Evolutionary conservation across 2,113 vertebrate species (phyloP).

Genomic region (Nesospiza acunhae): DNA sequence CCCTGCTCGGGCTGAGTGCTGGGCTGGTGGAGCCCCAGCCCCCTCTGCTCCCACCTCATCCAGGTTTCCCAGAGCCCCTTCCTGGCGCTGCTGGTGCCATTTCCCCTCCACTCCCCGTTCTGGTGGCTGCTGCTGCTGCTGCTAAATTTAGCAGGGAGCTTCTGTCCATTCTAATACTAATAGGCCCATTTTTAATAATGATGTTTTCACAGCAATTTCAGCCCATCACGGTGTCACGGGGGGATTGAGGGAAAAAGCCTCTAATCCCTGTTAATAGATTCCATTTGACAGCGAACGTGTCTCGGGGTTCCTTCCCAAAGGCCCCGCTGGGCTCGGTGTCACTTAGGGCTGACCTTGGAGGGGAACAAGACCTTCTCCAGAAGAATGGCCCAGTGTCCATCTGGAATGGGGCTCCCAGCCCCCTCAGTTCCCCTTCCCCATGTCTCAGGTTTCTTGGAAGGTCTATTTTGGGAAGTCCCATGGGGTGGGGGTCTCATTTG

Average conservation of each 20-base stretch:
- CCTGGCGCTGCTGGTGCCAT: rapidly evolving
- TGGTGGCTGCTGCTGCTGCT: background rate
- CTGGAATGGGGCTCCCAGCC: background rate
- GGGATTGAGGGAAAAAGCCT: slow-evolving; percentile 61
- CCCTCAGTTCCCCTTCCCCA: background rate
- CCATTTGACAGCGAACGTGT: slow-evolving; percentile 72
- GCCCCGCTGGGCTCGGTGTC: slow-evolving; percentile 5
- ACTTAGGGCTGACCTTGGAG: slow-evolving; percentile 39
- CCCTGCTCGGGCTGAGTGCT: background rate
- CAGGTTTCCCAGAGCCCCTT: background rate
- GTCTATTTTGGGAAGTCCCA: background rate
- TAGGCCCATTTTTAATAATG: slow-evolving; percentile 74
- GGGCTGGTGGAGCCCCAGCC: background rate
- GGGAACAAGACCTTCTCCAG: slow-evolving; percentile 14
- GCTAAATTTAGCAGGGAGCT: slow-evolving; percentile 61
- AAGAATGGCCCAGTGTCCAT: slow-evolving; percentile 65
- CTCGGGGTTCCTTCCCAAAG: slow-evolving; percentile 48
- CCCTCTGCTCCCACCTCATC: background rate
- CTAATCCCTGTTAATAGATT: slow-evolving; percentile 72
- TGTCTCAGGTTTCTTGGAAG: background rate
- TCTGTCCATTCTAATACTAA: slow-evolving; percentile 69
- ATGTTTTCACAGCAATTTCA: slow-evolving; percentile 74
- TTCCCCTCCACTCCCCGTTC: background rate
- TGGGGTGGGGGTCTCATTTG: background rate
- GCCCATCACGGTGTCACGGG: slow-evolving; percentile 65